phyloP scores from a whole-genome alignment of 2,797 vertebrate species.

The Denticeps clupeoides region DNA sequence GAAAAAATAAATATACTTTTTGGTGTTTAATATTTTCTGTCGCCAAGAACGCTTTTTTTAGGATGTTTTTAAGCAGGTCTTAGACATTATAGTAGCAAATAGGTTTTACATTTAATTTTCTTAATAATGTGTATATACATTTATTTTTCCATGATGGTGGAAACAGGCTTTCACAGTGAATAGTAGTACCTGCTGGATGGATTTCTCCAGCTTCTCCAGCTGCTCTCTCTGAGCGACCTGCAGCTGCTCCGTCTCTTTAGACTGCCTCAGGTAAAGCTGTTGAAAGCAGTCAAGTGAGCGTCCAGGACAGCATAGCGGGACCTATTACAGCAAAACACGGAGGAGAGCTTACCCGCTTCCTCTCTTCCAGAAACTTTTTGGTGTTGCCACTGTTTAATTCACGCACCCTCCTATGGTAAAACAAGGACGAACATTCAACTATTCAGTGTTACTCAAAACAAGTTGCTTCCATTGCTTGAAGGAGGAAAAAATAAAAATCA shows the following conservation, averaged over 20 bases:
- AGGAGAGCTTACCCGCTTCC: conserved; percentile 62
- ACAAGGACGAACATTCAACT: background rate
- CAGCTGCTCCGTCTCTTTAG: conserved; percentile 73
- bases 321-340: background rate
- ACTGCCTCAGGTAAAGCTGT: conserved; percentile 72
- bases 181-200: conserved; percentile 69
- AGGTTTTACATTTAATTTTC: background rate
- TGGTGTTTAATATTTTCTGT: too few species aligned
- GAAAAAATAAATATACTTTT: too few species aligned
- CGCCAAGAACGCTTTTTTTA: too few species aligned
- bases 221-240: conserved; percentile 72
- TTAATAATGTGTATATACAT: background rate
- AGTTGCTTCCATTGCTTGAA: background rate
- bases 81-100: too few species aligned
- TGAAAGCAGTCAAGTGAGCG: background rate
- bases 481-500: background rate
- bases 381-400: conserved; percentile 83
- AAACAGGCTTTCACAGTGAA: background rate
- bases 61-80: too few species aligned
- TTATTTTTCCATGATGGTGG: background rate
- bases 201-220: conserved; percentile 68
- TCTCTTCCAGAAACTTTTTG: conserved; percentile 77
- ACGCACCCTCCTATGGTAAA: conserved; percentile 64
- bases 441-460: background rate
- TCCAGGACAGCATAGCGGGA: background rate